Evolutionary conservation across 2,797 vertebrate species (phyloP).

Genomic region (Characodon lateralis): DNA sequence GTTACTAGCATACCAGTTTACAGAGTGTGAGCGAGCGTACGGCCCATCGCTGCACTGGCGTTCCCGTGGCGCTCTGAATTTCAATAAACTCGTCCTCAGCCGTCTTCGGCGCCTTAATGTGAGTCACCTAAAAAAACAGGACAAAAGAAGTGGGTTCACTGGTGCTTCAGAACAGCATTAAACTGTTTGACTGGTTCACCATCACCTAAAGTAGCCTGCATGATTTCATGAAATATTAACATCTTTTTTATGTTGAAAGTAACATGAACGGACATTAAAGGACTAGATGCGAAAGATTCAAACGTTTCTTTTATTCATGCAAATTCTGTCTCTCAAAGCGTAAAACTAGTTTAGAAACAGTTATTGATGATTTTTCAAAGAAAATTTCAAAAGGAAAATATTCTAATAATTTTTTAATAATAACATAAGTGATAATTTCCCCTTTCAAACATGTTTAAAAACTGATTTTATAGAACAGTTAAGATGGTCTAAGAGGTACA

Average conservation of each 20-base stretch:
- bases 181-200: not conserved
- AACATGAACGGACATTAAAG: not conserved
- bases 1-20: constrained; percentile 84
- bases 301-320: not conserved
- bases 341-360: not conserved
- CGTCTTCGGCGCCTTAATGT: constrained; percentile 93
- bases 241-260: not conserved
- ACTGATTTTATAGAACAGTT: not conserved
- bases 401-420: not conserved
- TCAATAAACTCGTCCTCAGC: constrained; percentile 96
- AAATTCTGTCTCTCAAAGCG: not conserved
- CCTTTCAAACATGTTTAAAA: not conserved
- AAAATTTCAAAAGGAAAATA: too few species aligned
- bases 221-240: not conserved
- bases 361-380: too few species aligned
- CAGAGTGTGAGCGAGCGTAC: constrained; percentile 87
- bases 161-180: not conserved
- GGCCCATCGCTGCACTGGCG: constrained; percentile 90
- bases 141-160: not conserved
- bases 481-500: not conserved
- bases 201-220: not conserved
- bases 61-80: constrained; percentile 94
- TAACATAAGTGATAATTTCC: not conserved
- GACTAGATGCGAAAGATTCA: not conserved
- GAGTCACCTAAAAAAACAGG: constrained; percentile 84